Evolutionary conservation across 2,113 vertebrate species (phyloP).

Genomic region (Passerina amoena): DNA sequence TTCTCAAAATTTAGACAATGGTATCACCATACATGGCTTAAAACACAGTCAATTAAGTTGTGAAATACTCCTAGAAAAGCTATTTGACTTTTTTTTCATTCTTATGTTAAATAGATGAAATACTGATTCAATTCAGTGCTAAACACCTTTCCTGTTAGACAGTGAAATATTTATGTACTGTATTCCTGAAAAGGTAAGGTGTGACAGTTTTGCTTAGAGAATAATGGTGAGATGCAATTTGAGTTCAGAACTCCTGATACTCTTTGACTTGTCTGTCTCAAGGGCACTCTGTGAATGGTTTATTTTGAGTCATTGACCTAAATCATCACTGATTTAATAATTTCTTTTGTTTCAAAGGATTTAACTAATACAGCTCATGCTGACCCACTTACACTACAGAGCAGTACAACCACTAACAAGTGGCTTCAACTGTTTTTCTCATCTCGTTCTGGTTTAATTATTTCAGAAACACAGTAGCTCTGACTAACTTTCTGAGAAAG

Average conservation of each 20-base stretch:
- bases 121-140: not conserved
- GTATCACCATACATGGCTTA: not conserved
- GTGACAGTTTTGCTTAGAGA: not conserved
- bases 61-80: not conserved
- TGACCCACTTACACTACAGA: not conserved
- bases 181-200: not conserved
- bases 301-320: constrained; percentile 40
- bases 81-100: not conserved
- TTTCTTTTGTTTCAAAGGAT: constrained; percentile 41
- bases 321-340: constrained; percentile 6
- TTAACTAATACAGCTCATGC: not conserved
- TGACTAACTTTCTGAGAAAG: not conserved
- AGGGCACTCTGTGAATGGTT: not conserved
- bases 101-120: not conserved
- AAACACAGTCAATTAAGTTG: not conserved
- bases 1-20: not conserved
- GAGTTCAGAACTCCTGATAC: not conserved
- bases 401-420: not conserved
- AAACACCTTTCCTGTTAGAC: not conserved
- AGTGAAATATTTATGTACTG: not conserved
- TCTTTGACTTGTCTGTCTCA: not conserved
- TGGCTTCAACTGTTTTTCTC: not conserved
- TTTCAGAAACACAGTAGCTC: not conserved
- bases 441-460: not conserved
- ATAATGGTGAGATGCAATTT: not conserved